Percentiles rank a stretch among this genome's conserved stretches.
Conservation (phyloP, 92 coral and sea anemone genomes). For the Muricea muricata region DNA sequence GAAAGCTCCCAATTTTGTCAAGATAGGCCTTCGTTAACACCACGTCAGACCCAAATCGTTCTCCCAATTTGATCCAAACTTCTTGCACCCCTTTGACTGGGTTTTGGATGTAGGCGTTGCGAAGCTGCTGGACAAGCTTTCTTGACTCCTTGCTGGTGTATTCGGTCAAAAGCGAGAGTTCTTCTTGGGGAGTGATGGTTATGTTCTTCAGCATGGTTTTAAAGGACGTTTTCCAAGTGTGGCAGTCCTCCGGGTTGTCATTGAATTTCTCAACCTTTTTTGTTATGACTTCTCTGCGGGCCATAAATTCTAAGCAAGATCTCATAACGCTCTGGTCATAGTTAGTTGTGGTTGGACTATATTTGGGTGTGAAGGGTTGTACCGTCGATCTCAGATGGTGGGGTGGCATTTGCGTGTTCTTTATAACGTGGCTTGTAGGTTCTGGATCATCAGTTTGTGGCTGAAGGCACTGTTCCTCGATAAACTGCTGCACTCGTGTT, state of each 20-base stretch:
- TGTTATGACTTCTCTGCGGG: conserved; percentile 50
- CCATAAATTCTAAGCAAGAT: conserved; percentile 50
- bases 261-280: conserved; percentile 70
- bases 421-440: too few relatives aligned
- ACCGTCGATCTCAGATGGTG: conserved; percentile 34
- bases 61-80: conserved; percentile 60
- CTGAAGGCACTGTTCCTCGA: too few relatives aligned
- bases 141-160: conserved; percentile 45
- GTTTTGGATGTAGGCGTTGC: conserved; percentile 58
- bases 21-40: conserved; percentile 65
- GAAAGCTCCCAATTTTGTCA: conserved; percentile 36
- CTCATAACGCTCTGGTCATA: background rate
- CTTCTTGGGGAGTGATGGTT: conserved; percentile 52
- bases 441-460: background rate
- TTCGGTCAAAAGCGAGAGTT: conserved; percentile 58
- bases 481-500: conserved; percentile 9
- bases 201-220: conserved; percentile 59
- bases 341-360: too few relatives aligned
- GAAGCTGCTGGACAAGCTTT: conserved; percentile 57
- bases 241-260: conserved; percentile 63
- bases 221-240: conserved; percentile 64
- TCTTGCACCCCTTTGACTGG: conserved; percentile 52
- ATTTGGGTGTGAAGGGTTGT: background rate
- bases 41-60: conserved; percentile 66
- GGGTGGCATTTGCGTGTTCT: too few relatives aligned